Base-by-base conservation (phyloP, 2,113 vertebrate species). In the Felis chaus region DNA sequence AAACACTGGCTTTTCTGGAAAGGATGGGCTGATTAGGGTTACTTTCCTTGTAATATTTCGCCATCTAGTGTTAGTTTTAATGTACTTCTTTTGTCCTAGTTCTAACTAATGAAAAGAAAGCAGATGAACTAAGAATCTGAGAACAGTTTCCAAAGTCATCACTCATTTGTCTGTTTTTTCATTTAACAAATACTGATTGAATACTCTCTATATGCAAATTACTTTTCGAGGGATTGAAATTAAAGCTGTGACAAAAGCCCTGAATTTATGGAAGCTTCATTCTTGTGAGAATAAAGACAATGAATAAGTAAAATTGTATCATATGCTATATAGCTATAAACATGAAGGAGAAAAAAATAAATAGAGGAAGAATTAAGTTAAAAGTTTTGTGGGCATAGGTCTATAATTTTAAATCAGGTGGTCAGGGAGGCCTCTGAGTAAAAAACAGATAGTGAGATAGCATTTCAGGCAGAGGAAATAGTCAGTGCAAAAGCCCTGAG, bases 11-110 rank as follows among this genome's bases (percentile, higher is more conserved):
- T 90, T 73, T 73, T 41, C 31, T 50, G 48, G 71, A 23, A 55
- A n/a, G 50, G 16, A 8, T 29, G 2, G 2, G 9, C 39, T 21
- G 8, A 29, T 71, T 61, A 9, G 1, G 31, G 27, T 55, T 81
- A 16, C 73, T 95, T 97, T 92, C 66, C 68, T 90, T 91, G 74
- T 92, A 55, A 14, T 45, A 7, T 83, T 69, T 14, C 1, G 29
- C 96, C 98, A 97, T 69, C 98, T 97, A 98, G 92, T 92, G 98
- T 57, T 71, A 66, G 50, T 33, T 68, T 5, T 63, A 21, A 29
- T 88, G 45, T 79, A 74, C 25, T 92, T 63, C 69, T 78, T 85
- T 57, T 39, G 50, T 92, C 10, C 63, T 74, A 33, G 45, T 19
- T 74, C 39, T 45, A 68, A 13, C 50, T n/a, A 27, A 61, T 3